Base-by-base conservation (phyloP, 2,888 invertebrate species). In the Rhodophaea formosa region DNA sequence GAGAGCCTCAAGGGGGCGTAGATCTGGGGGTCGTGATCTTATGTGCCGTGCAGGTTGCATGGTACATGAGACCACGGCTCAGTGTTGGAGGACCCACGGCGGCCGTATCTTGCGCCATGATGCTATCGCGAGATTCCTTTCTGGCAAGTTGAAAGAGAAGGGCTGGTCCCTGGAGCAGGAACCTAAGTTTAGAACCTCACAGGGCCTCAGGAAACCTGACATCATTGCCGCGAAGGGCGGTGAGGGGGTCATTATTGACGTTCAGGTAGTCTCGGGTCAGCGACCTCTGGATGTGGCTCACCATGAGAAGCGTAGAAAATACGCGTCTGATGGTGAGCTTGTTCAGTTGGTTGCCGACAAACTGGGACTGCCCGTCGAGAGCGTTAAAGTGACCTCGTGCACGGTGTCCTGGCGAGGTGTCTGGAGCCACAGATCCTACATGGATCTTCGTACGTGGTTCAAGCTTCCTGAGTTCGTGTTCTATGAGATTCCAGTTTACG, bases 371-470 rank as follows among this genome's bases (percentile, higher is more conserved):
- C 52, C 66, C 12, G 58, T 51, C 3, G 29, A 49, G 55, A 39
- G 49, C 39, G 60, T 71, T 15, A 56, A 35, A 0, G 16, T 57
- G 0, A 69, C 69, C 0, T 66, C 68, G 0, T 68, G 67, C 39
- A 70, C 67, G 1, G 1, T 69, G 3, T 69, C 68, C 2, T 67
- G 72, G 67, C 62, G 67, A 0, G 66, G 66, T 6, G 64, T 69
- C 0, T 71, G 65, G 63, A 69, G 68, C 39, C 56, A 42, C 0
- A 53, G 61, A 0, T 71, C 71, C 0, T 59, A 54, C 1, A 62
- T 8, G 6, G 64, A 64, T 17, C 69, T 62, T 63, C 68, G 81
- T 1, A 86, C 2, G 23, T 87, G 87, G 87, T 86, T 84, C 81
- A 79, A 79, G 78, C 79, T 79, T n/a, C 14, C 43, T 10, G 14